Evolutionary conservation across 2,113 vertebrate genomes (phyloP), one percentile per base, ranked within the genome.

Genomic region (Hyperopisus bebe): DNA sequence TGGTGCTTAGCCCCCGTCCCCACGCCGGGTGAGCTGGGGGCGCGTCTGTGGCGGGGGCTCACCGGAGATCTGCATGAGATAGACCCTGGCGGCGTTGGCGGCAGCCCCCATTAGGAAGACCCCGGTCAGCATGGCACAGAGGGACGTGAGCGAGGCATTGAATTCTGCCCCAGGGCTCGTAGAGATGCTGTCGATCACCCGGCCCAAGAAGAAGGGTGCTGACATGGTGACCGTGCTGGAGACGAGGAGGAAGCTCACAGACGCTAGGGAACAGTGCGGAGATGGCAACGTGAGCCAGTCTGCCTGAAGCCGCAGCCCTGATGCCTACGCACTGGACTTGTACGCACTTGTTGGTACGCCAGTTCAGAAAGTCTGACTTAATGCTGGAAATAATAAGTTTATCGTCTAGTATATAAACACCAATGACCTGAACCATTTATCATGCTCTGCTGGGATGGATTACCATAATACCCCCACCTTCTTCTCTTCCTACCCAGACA

Each of bases 151-250:
- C 88, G 94, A 96, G 77, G 90, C 91, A 0, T 91, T 90, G 91
- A 96, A 95, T 5, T 97, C 96, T 58, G 93, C 95, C 0, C 92
- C 11, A 44, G 96, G 94, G 92, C 95, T 93, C 21, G 95, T 94
- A 91, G 98, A 99, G 92, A 99, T 98, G 82, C 97, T 94, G 66
- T 99, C 98, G 0, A 99, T 99, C 89, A 99, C 97, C 95, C 93
- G 97, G 31, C 98, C 98, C 94, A 99, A 93, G 93, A 99, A 96
- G 93, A 98, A 99, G 1, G 98, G 98, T 0, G 98, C 98, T 0
- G 98, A 99, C 98, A 99, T 99, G 17, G 98, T 98, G 89, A 99
- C 97, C 42, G 97, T 95, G 88, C 98, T 99, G 94, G 98, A 98
- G 90, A 98, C 92, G 0, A 97, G 93, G 35, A 99, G 95, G 94